These are phyloP conservation scores for Chunga burmeisteri DNA, from an alignment of 2,113 vertebrate genomes.

Conservation along the genomic window DNA sequence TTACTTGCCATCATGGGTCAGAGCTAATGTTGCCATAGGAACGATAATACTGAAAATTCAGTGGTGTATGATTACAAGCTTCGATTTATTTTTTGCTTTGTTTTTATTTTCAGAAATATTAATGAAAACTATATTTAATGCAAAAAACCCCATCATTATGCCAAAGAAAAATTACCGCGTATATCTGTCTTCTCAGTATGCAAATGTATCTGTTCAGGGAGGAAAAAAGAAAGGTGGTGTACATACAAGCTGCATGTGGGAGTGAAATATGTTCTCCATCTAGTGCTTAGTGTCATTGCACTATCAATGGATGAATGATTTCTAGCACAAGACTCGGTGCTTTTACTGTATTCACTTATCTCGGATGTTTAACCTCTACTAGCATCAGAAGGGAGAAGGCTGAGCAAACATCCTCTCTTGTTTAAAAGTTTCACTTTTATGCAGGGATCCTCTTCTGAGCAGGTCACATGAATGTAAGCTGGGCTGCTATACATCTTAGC, in stretches of 20 bases:
- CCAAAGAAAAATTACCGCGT: background rate
- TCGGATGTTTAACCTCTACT: background rate
- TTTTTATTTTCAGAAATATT: background rate
- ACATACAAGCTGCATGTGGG: background rate
- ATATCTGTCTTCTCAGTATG: background rate
- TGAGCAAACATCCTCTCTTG: background rate
- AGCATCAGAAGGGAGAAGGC: background rate
- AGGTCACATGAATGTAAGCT: background rate
- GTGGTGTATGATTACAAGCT: background rate
- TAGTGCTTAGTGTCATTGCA: background rate
- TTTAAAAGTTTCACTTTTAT: background rate
- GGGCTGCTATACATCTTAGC: background rate
- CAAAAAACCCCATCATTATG: background rate
- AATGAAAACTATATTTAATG: background rate
- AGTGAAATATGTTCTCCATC: constrained; percentile 34
- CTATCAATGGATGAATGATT: constrained; percentile 30
- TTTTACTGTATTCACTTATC: background rate
- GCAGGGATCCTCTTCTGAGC: background rate
- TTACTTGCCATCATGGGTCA: background rate
- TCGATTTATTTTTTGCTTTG: background rate
- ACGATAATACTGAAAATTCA: background rate
- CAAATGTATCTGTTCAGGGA: background rate
- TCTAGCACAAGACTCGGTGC: background rate
- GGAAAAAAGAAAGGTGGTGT: background rate
- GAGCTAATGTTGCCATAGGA: constrained; percentile 19